Conservation (phyloP, 2,113 vertebrate genomes). For the Platanista minor region DNA sequence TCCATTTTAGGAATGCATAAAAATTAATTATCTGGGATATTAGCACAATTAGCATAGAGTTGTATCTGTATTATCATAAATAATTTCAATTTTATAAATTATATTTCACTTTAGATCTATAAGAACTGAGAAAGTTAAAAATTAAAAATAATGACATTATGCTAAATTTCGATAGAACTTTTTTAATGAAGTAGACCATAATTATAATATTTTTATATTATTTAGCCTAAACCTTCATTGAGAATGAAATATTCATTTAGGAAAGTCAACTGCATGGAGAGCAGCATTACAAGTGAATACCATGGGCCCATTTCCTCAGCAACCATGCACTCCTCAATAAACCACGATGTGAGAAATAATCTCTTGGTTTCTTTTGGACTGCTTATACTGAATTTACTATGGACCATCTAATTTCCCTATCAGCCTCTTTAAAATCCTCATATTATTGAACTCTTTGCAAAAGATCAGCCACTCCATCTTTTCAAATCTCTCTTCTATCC, state of each 20-base stretch:
- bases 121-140: constrained; percentile 25
- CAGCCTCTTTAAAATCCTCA: not conserved
- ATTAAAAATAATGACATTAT: constrained; percentile 14
- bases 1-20: constrained; percentile 70
- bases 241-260: not conserved
- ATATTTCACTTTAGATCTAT: constrained; percentile 27
- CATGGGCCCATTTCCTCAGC: not conserved
- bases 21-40: constrained; percentile 72
- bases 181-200: not conserved
- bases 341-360: not conserved
- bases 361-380: not conserved
- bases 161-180: not conserved
- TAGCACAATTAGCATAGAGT: constrained; percentile 63
- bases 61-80: constrained; percentile 24
- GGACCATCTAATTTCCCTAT: not conserved
- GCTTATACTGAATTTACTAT: not conserved
- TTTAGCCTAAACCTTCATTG: not conserved
- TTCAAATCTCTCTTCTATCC: not conserved
- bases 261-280: not conserved
- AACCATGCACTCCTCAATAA: not conserved
- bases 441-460: not conserved
- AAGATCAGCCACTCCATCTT: not conserved
- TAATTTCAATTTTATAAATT: constrained; percentile 57
- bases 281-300: not conserved
- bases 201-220: not conserved